Percentiles rank a stretch among this genome's conserved stretches.
Conservation (phyloP, 2,888 invertebrate species). For the Pterostichus madidus region DNA sequence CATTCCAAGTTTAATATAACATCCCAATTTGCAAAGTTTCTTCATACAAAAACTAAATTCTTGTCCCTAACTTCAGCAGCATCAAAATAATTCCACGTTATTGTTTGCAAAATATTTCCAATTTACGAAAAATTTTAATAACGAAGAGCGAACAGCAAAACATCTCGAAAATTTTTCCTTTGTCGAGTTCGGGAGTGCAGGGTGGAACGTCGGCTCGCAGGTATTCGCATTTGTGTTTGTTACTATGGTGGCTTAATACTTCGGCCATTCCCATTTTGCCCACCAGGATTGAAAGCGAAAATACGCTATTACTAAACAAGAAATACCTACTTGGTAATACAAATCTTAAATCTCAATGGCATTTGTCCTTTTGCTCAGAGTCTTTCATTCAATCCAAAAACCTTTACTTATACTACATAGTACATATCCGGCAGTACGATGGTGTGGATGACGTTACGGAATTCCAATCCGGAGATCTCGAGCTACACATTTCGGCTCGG, state of each 20-base stretch:
- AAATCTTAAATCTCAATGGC: too few species aligned
- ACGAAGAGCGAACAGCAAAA: slow-evolving; percentile 26
- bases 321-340: too few species aligned
- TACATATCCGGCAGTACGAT: too few species aligned
- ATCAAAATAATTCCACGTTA: slow-evolving; percentile 15
- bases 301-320: too few species aligned
- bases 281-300: too few species aligned
- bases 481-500: too few species aligned
- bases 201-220: background rate
- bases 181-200: background rate
- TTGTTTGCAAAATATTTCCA: slow-evolving; percentile 28
- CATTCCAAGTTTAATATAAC: slow-evolving; percentile 6
- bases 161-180: slow-evolving; percentile 51
- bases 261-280: too few species aligned
- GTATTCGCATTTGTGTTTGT: slow-evolving; percentile 17
- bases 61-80: background rate
- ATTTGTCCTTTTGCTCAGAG: too few species aligned
- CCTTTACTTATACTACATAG: too few species aligned
- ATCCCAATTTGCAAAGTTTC: background rate
- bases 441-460: too few species aligned
- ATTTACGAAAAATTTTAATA: slow-evolving; percentile 58
- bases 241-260: background rate
- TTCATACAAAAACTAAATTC: background rate
- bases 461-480: too few species aligned
- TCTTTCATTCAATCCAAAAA: too few species aligned